Evolutionary conservation across 2,797 vertebrate genomes (phyloP), one percentile per base, ranked within the genome.

Genomic region (Sebastes wilsoni): DNA sequence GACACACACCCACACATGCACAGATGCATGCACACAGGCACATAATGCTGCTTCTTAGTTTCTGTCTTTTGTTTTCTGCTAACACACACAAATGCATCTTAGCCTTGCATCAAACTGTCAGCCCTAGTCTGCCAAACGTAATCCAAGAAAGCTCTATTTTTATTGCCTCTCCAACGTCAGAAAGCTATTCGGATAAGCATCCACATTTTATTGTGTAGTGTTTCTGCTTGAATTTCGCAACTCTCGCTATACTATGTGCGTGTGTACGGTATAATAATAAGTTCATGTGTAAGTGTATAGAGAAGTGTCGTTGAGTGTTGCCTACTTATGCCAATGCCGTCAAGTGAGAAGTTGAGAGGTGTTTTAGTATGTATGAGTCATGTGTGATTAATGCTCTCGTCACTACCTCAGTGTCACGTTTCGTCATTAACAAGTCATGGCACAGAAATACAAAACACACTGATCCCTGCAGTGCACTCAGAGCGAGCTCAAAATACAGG

Each of bases 361-460:
- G 88, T 75, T 87, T 75, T 84, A 81, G 86, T 88, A 84, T 82
- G 79, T 89, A 87, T 93, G 93, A 90, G 83, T 89, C 72, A 88
- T 88, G 80, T 92, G 90, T 93, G 90, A 92, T 91, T 93, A 92
- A 92, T 89, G 77, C 84, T 86, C 79, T 61, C n/a, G 32, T 89
- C 77, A 70, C 74, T 82, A 62, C 54, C 66, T 81, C 82, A 71
- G 81, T 77, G 81, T 88, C 83, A 78, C 38, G 76, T 91, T 90
- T 92, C 90, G 85, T 91, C 88, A 93, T 94, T 91, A 93, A 87
- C 76, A 72, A 88, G 82, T 87, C 82, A 87, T 86, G 72, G 65
- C 71, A 59, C 65, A 70, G 83, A 81, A 85, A 75, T 11, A 71
- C 23, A 67, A 59, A 74, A 69, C 56, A 78, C 64, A 58, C 54